Evolutionary conservation across 2,888 invertebrate genomes (phyloP).

Genomic region (Sminthurides aquaticus): DNA sequence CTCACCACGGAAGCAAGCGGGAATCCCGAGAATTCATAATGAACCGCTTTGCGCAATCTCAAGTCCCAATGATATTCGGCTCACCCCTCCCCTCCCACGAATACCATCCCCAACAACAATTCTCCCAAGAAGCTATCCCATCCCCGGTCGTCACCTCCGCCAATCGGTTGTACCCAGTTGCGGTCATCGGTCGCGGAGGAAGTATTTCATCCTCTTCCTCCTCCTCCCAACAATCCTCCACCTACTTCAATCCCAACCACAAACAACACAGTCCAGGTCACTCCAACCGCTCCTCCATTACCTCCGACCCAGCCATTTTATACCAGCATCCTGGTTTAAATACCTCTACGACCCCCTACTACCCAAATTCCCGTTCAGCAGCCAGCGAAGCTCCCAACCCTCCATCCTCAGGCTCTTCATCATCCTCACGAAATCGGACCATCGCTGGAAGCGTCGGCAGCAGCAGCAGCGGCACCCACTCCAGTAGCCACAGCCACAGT

Average conservation of each 20-base stretch:
- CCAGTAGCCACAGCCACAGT: constrained; percentile 10
- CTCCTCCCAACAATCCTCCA: not conserved
- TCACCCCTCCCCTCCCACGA: not conserved
- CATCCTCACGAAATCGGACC: not conserved
- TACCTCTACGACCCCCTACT: not conserved
- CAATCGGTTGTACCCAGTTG: not conserved
- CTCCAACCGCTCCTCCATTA: not conserved
- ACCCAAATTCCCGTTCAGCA: not conserved
- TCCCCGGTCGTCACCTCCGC: not conserved
- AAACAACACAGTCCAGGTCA: not conserved
- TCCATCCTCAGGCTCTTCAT: not conserved
- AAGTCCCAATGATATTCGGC: constrained; percentile 15
- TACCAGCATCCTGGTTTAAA: constrained; percentile 10
- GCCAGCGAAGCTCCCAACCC: not conserved
- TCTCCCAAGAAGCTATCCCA: not conserved
- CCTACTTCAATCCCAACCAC: constrained; percentile 6
- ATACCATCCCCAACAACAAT: not conserved
- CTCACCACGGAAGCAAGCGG: not conserved
- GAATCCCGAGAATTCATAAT: constrained; percentile 22
- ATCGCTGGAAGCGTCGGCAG: not conserved
- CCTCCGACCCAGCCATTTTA: not conserved
- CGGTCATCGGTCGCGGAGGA: not conserved
- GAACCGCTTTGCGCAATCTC: constrained; percentile 30
- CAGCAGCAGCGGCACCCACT: constrained; percentile 10
- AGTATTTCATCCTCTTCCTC: constrained; percentile 1